Percentiles rank a stretch among this genome's conserved stretches.
These are phyloP conservation scores for Nipponia nippon DNA, from an alignment of 2,113 vertebrate genomes.

Conservation along the genomic window DNA sequence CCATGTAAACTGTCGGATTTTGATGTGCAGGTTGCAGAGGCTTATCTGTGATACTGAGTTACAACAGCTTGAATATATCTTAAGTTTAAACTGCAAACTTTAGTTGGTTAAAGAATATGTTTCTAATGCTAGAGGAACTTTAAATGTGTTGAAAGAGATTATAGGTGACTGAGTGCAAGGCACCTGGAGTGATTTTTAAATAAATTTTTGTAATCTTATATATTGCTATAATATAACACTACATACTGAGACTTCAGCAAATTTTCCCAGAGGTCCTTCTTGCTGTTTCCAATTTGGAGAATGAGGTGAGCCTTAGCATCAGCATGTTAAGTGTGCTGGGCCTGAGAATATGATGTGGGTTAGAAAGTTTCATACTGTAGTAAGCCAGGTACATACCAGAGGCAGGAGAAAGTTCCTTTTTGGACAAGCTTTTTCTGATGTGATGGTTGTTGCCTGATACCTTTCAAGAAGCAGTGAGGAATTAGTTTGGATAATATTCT, in stretches of 20 bases:
- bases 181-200: neutral
- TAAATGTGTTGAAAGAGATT: neutral
- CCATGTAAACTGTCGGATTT: neutral
- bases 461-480: neutral
- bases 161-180: neutral
- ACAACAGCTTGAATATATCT: neutral
- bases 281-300: neutral
- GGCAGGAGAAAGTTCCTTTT: neutral
- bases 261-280: neutral
- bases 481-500: neutral
- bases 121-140: neutral
- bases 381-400: neutral
- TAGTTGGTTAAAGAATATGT: neutral
- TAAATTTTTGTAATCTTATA: neutral
- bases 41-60: neutral
- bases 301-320: neutral
- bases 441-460: neutral
- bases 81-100: neutral
- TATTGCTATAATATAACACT: neutral
- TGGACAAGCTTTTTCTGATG: neutral
- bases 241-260: neutral
- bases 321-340: neutral
- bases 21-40: neutral
- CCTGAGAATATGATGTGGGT: neutral
- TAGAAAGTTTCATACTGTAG: neutral